A percentile compares a stretch with the other conserved stretches of the same genome.
Conservation (phyloP, 2,797 vertebrate species). For the Takifugu ocellatus region DNA sequence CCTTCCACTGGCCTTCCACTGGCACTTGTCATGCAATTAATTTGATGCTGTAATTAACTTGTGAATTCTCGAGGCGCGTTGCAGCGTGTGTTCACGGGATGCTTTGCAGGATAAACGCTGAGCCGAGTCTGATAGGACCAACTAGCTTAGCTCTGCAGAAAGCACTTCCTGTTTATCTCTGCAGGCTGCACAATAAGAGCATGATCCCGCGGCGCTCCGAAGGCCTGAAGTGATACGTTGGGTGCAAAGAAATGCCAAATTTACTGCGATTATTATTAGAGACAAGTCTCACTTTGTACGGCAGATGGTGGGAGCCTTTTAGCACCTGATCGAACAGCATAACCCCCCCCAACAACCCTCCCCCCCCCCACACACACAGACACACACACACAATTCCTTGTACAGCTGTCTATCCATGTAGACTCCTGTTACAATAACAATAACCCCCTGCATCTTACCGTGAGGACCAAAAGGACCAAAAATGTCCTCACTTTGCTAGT, state of each 20-base stretch:
- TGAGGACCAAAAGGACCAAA: too few relatives aligned
- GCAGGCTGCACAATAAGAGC: slow-evolving; percentile 30
- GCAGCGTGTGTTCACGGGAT: slow-evolving; percentile 38
- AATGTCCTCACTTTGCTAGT: too few relatives aligned
- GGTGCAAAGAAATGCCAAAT: slow-evolving; percentile 34
- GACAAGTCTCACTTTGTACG: slow-evolving; percentile 31
- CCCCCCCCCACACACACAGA: too few relatives aligned
- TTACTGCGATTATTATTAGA: slow-evolving; percentile 39
- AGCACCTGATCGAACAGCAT: neutral
- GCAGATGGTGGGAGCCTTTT: slow-evolving; percentile 55
- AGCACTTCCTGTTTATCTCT: slow-evolving; percentile 50
- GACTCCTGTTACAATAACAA: too few relatives aligned
- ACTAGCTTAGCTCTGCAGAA: slow-evolving; percentile 43
- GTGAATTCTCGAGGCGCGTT: slow-evolving; percentile 62
- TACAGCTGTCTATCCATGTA: too few relatives aligned
- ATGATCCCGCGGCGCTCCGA: slow-evolving; percentile 30
- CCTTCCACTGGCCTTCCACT: slow-evolving; percentile 51
- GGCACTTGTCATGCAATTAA: slow-evolving; percentile 68
- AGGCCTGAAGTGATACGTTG: slow-evolving; percentile 37
- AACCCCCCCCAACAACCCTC: too few relatives aligned
- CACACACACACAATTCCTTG: too few relatives aligned
- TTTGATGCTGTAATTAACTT: slow-evolving; percentile 76
- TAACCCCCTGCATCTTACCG: too few relatives aligned
- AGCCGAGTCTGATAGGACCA: slow-evolving; percentile 28
- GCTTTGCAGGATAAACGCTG: slow-evolving; percentile 50